A percentile compares a stretch with the other conserved stretches of the same genome.
Evolutionary conservation across 2,888 invertebrate genomes (phyloP).

Genomic region (Bellardia pandia): DNA sequence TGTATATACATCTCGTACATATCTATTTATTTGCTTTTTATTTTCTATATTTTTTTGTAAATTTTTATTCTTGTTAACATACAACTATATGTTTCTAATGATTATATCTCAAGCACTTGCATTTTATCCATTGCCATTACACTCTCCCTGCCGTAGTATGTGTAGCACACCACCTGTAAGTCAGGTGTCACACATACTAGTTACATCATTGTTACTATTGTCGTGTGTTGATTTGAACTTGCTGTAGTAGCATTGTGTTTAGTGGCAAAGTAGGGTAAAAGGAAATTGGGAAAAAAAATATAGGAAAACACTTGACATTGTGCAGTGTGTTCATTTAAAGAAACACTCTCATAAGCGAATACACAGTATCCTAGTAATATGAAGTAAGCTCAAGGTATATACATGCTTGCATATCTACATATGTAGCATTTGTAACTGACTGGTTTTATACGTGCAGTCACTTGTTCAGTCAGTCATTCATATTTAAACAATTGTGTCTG

Average conservation of each 20-base stretch:
- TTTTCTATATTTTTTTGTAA: neutral
- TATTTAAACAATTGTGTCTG: conserved; percentile 42
- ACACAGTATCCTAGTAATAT: conserved; percentile 10
- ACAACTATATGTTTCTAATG: neutral
- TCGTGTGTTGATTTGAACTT: conserved; percentile 50
- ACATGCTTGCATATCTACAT: neutral
- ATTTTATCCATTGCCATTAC: neutral
- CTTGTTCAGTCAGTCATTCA: conserved; percentile 1
- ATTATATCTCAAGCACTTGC: conserved; percentile 27
- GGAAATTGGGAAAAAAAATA: neutral
- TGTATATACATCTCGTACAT: neutral
- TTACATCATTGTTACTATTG: conserved; percentile 42
- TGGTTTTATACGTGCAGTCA: neutral
- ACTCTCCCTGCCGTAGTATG: neutral
- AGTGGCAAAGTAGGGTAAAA: neutral
- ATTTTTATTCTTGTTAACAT: conserved; percentile 26
- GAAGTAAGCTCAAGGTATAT: conserved; percentile 5
- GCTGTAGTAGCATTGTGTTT: conserved; percentile 10
- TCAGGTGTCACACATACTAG: conserved; percentile 33
- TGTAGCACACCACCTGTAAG: neutral
- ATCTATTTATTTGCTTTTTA: neutral
- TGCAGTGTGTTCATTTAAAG: neutral
- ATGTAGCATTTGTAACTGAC: neutral
- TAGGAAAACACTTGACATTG: conserved; percentile 42
- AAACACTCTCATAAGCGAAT: neutral